Base-by-base conservation (phyloP, 2,797 vertebrate genomes). In the Pangasius mekongensis region DNA sequence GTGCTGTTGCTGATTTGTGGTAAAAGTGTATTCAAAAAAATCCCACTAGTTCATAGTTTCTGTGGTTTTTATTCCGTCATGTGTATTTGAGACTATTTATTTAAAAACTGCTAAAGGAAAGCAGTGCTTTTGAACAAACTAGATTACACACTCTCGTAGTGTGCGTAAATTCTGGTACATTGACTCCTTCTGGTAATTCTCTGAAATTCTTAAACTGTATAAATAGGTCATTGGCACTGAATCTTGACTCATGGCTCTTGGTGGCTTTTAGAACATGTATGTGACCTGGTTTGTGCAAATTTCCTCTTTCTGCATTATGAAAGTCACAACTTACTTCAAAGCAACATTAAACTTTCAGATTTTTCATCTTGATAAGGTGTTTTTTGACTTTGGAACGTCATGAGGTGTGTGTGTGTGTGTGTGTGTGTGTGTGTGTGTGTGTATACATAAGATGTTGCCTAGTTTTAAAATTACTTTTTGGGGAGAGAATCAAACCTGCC, bases 271-370 rank as follows among this genome's bases (percentile, higher is more conserved):
- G 20, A 66, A 3, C 33, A 9, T 73, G 66, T 80, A 3, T 11
- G 33, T 92, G 92, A 91, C 93, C 92, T 95, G 86, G 27, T 93
- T 93, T 93, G 81, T 94, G 93, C 94, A 93, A 69, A 93, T 93
- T 91, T 94, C 93, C 93, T 94, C 77, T 66, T 86, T 54, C 2
- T 81, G 36, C 0, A 10, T 22, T 89, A 64, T 56, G 14, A 88
- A 84, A 90, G 86, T 88, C 86, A 66, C 87, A 39, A 89, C 58
- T 47, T 88, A 80, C 54, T 86, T n/a, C 64, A 89, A 83, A 43
- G 10, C 1, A 1, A 24, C 80, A 39, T 74, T 85, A 78, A 89
- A 90, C 92, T 83, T 13, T 60, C 83, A 36, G 18, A 64, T 11
- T 2, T 33, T 60, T 54, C 58, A 80, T 81, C 8, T 24, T 86